Evolutionary conservation across 2,113 vertebrate species (phyloP), one percentile per base, ranked within the genome.

Genomic region (Ondatra zibethicus): DNA sequence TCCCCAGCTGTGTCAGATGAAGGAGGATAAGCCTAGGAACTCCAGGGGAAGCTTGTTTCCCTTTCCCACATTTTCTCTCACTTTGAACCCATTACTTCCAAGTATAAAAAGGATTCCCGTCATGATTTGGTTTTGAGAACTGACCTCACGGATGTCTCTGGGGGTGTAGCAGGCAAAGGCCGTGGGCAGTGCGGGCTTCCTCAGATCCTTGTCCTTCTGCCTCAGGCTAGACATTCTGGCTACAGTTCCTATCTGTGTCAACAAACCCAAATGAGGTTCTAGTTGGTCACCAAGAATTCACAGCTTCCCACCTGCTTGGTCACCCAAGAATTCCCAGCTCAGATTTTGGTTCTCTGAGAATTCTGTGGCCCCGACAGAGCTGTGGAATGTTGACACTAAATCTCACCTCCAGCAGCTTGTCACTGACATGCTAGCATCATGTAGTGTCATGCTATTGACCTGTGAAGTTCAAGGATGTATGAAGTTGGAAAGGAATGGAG

Each of bases 81-180:
- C 12, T 8, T 4, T 33, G 10, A 7, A 81, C 39, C 55, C 17
- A 7, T 55, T 82, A 47, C 36, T 82, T 94, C 93, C 50, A 68
- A 97, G 8, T 33, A 78, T 72, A 36, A 36, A 88, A 91, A 45
- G 0, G 31, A 78, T 93, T 88, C 72, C 31, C 73, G 25, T 50
- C 5, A 9, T n/a, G n/a, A 25, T 81, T 78, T 85, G 58, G 11
- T 92, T 93, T 93, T 92, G 86, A 91, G 63, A 90, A 21, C 78
- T 58, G 85, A 61, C 36, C 27, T 29, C 36, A 50, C 2, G 10
- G 21, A 33, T n/a, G n/a, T n/a, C 82, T 93, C 58, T 70, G 36
- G 23, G 61, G 58, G 39, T 23, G 39, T 50, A 3, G 16, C 11
- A 66, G 50, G 3, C 10, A 72, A 66, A 23, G 36, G 47, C 21